A percentile compares a stretch with the other conserved stretches of the same genome.
phyloP scores from a whole-genome alignment of 2,113 vertebrate species.

The Seriola quinqueradiata region DNA sequence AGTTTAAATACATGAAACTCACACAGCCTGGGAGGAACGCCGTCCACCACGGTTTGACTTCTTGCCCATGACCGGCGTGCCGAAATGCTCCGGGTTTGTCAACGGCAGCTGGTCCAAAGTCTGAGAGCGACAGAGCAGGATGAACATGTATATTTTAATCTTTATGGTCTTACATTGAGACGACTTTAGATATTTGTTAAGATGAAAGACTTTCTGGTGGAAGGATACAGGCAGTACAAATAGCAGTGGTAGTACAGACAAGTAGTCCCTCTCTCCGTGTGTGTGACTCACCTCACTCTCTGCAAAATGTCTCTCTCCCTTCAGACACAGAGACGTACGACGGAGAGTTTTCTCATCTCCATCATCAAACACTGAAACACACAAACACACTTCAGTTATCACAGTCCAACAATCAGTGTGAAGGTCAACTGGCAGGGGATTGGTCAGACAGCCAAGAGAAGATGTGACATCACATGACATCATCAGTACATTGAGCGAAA shows the following conservation, averaged over 20 bases:
- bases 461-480: conserved; percentile 58
- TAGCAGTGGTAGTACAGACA: neutral
- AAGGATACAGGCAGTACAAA: neutral
- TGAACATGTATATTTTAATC: neutral
- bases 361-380: conserved; percentile 94
- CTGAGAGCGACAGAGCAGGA: conserved; percentile 71
- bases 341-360: conserved; percentile 98
- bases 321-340: conserved; percentile 95
- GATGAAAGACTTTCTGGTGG: neutral
- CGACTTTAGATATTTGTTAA: neutral
- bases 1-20: conserved; percentile 57
- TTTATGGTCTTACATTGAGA: neutral
- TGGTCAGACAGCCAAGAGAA: conserved; percentile 72
- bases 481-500: conserved; percentile 54
- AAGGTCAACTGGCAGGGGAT: neutral
- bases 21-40: conserved; percentile 95
- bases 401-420: neutral
- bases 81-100: conserved; percentile 98
- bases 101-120: conserved; percentile 97
- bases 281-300: conserved; percentile 92
- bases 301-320: conserved; percentile 98
- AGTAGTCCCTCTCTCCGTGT: neutral
- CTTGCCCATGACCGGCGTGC: conserved; percentile 98
- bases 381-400: neutral
- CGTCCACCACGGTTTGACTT: conserved; percentile 94